Conservation (phyloP, 2,113 vertebrate genomes). For the Hystrix brachyura region DNA sequence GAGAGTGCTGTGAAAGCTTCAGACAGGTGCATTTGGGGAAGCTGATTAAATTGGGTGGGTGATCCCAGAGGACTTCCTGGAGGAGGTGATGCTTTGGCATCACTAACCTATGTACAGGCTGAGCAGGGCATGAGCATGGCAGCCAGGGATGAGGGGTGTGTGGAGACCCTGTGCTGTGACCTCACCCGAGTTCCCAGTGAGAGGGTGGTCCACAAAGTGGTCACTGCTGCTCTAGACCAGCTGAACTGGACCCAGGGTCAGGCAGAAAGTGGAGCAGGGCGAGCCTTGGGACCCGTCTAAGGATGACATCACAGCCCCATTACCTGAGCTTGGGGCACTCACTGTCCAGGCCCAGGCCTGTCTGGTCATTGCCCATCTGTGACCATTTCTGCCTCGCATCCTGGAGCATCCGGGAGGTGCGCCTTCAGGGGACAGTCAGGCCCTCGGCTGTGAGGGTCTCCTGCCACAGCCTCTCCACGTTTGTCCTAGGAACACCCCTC, state of each 20-base stretch:
- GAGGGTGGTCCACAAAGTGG: neutral
- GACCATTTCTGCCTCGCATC: neutral
- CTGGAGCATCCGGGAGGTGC: neutral
- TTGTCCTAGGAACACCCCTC: too few relatives aligned
- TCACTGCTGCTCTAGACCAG: neutral
- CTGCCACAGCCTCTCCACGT: neutral
- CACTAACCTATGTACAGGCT: neutral
- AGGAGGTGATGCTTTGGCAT: neutral
- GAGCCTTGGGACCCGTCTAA: neutral
- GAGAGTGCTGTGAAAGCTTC: neutral
- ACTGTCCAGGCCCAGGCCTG: fast-evolving
- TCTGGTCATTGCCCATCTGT: fast-evolving
- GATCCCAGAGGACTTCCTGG: neutral
- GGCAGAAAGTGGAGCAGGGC: neutral
- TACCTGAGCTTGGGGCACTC: neutral
- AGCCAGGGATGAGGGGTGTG: neutral
- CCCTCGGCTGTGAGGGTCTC: neutral
- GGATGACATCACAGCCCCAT: neutral
- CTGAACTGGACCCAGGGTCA: neutral
- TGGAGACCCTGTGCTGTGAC: neutral
- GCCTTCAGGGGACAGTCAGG: too few relatives aligned
- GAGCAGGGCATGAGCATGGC: neutral
- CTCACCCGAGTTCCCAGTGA: neutral
- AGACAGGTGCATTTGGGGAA: neutral
- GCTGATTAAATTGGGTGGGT: neutral